Percentiles rank a stretch among this genome's conserved stretches.
Conservation (phyloP, 2,888 invertebrate genomes). For the Anthoptus insignis region DNA sequence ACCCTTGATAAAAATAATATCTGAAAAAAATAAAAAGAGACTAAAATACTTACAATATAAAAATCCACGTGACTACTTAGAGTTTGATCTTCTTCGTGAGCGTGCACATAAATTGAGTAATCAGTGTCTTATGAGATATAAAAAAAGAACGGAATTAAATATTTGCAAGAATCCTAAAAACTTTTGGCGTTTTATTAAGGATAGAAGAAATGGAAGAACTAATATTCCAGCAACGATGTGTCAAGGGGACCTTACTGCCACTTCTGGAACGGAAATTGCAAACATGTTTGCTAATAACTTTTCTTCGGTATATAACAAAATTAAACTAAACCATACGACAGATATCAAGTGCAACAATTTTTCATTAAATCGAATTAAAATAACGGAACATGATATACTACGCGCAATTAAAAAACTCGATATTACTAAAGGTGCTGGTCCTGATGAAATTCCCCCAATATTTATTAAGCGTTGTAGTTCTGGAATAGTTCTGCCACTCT, state of each 20-base stretch:
- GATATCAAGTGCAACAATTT: too few species aligned
- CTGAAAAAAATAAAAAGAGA: neutral
- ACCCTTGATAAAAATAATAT: neutral
- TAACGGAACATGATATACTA: neutral
- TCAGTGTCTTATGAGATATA: neutral
- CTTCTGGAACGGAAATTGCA: neutral
- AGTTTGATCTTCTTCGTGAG: neutral
- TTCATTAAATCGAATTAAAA: neutral
- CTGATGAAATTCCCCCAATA: slow-evolving; percentile 28
- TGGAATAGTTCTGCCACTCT: slow-evolving; percentile 1
- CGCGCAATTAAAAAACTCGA: neutral
- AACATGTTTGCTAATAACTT: neutral
- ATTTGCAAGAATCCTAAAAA: neutral
- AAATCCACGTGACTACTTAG: neutral
- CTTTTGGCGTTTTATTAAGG: slow-evolving; percentile 1
- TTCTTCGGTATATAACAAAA: too few species aligned
- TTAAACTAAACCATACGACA: too few species aligned
- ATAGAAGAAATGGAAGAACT: neutral
- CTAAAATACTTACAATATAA: neutral
- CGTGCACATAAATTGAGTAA: neutral
- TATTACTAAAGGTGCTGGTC: slow-evolving; percentile 16
- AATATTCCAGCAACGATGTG: neutral
- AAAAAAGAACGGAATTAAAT: neutral
- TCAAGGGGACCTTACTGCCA: neutral
- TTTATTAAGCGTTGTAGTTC: slow-evolving; percentile 25